phyloP scores from a whole-genome alignment of 2,797 vertebrate genomes.

The Moxostoma hubbsi region DNA sequence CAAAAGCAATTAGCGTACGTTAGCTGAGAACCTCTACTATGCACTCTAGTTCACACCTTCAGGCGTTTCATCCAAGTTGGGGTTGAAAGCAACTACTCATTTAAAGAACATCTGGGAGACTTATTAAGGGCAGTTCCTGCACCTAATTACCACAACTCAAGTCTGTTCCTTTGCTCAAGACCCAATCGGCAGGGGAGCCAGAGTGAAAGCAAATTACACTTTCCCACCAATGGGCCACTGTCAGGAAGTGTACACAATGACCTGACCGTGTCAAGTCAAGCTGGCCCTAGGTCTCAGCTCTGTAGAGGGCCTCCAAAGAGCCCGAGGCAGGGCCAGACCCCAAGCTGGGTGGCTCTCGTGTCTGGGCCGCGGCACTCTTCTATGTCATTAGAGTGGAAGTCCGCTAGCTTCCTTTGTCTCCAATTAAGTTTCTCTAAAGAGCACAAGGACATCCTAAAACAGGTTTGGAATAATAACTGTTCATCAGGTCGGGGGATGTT shows the following conservation, averaged over 20 bases:
- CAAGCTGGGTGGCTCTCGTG: conserved; percentile 68
- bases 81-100: conserved; percentile 13
- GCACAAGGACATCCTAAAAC: conserved; percentile 74
- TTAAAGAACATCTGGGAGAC: conserved; percentile 58
- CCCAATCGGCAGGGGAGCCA: conserved; percentile 42
- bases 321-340: conserved; percentile 60
- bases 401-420: conserved; percentile 75
- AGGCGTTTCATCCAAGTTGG: conserved; percentile 30
- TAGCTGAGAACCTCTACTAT: conserved; percentile 15
- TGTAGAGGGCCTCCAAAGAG: conserved; percentile 50
- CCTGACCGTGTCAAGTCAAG: conserved; percentile 37
- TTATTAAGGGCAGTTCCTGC: conserved; percentile 59
- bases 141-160: conserved; percentile 54
- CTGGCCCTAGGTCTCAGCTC: conserved; percentile 18
- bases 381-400: conserved; percentile 81
- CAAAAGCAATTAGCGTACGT: neutral
- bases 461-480: conserved; percentile 80
- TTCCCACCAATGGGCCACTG: conserved; percentile 54
- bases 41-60: conserved; percentile 12
- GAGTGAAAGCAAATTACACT: conserved; percentile 62
- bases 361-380: conserved; percentile 68
- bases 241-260: conserved; percentile 40
- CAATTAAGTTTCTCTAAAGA: conserved; percentile 80
- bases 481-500: conserved; percentile 71
- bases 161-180: conserved; percentile 43